phyloP scores from a whole-genome alignment of 2,888 invertebrate genomes.

The Leptinotarsa haldemani region DNA sequence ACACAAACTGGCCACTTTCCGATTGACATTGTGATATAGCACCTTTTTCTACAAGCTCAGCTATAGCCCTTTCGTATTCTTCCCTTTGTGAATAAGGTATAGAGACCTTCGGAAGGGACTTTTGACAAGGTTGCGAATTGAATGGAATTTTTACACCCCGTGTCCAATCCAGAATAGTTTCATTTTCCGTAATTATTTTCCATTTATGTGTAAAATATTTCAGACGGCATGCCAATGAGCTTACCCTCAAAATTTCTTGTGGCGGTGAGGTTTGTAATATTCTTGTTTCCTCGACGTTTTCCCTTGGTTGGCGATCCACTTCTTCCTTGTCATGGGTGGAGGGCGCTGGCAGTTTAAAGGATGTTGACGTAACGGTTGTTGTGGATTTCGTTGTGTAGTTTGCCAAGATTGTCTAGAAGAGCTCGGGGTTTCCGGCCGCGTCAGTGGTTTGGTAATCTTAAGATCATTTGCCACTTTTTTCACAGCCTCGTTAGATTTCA shows the following conservation, averaged over 20 bases:
- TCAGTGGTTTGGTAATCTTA: background rate
- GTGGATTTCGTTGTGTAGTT: background rate
- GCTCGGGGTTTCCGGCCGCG: background rate
- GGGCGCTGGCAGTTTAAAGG: background rate
- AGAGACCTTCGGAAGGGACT: conserved; percentile 3
- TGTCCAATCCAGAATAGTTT: conserved; percentile 28
- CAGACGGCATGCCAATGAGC: conserved; percentile 1
- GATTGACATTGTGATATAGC: conserved; percentile 10
- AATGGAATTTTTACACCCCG: conserved; percentile 31
- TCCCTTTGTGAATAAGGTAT: background rate
- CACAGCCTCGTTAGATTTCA: conserved; percentile 24
- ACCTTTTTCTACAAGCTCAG: background rate
- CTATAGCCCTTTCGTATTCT: background rate
- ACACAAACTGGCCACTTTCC: conserved; percentile 14
- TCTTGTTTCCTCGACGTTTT: background rate
- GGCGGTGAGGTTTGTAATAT: background rate
- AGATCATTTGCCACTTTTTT: conserved; percentile 21
- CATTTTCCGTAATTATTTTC: conserved; percentile 13
- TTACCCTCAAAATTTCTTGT: background rate
- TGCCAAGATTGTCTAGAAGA: background rate
- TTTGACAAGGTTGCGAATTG: conserved; percentile 15
- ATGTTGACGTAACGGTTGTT: background rate
- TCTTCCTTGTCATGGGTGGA: background rate
- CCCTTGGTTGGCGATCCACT: background rate
- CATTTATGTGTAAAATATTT: conserved; percentile 1